Percentiles rank a stretch among this genome's conserved stretches.
These are phyloP conservation scores for Coelogynopora nodosa DNA, from an alignment of 2,888 invertebrate genomes.

Conservation along the genomic window DNA sequence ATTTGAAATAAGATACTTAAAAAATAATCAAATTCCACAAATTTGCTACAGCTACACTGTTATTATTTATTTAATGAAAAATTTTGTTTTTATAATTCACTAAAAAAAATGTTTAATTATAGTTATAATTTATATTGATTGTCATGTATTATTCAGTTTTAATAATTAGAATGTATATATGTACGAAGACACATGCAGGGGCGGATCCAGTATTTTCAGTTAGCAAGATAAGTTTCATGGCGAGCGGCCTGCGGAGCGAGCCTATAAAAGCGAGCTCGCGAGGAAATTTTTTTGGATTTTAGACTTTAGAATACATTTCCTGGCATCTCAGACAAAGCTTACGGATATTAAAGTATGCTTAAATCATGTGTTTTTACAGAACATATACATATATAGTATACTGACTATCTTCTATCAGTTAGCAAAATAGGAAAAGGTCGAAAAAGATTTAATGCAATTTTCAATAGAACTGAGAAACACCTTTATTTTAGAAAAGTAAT, in stretches of 20 bases:
- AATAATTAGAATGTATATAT: not conserved
- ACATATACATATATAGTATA: conserved; percentile 1
- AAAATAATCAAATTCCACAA: too few species aligned
- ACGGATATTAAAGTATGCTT: conserved; percentile 15
- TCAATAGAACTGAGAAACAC: conserved; percentile 24
- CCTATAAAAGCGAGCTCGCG: conserved; percentile 14
- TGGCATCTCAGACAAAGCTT: not conserved
- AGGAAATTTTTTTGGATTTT: conserved; percentile 12
- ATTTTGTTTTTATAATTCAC: too few species aligned
- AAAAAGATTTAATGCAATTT: conserved; percentile 28
- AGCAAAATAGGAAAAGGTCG: conserved; percentile 25
- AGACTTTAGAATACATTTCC: conserved; percentile 16
- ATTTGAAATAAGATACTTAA: too few species aligned
- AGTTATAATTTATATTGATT: not conserved
- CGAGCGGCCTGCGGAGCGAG: not conserved
- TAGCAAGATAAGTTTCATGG: not conserved
- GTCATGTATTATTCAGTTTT: not conserved
- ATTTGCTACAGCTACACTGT: too few species aligned
- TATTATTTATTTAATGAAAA: too few species aligned
- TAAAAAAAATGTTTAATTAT: not conserved
- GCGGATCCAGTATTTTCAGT: not conserved
- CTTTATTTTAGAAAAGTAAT: conserved; percentile 31
- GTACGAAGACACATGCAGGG: not conserved
- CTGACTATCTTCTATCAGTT: not conserved
- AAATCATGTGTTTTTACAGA: conserved; percentile 18